Conservation (phyloP, 2,797 vertebrate genomes). For the Hippoglossus hippoglossus region DNA sequence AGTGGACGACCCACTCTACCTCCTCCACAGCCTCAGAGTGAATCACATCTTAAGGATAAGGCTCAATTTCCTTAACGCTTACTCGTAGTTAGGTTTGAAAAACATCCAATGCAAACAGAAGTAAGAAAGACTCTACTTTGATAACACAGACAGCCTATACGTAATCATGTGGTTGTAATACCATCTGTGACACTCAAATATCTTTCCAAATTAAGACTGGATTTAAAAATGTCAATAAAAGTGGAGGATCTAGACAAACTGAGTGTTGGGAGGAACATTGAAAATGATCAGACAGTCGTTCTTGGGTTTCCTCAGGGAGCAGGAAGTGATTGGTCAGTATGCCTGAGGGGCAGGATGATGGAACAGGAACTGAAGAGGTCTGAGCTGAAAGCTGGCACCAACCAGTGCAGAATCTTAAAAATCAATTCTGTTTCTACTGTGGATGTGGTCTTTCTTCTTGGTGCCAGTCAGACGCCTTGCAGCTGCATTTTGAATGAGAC, state of each 20-base stretch:
- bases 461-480: slow-evolving; percentile 1
- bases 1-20: too few relatives aligned
- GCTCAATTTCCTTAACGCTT: background rate
- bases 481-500: slow-evolving; percentile 22
- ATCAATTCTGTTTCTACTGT: background rate
- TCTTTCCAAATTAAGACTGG: background rate
- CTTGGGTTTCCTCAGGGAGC: background rate
- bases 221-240: background rate
- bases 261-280: background rate
- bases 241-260: background rate
- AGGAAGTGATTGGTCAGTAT: background rate
- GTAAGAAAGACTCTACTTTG: background rate
- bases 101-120: background rate
- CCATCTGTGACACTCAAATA: background rate
- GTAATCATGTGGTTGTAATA: background rate
- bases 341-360: background rate
- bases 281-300: background rate
- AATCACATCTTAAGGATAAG: background rate
- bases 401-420: background rate
- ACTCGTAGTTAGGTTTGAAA: background rate
- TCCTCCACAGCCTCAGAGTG: too few relatives aligned
- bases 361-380: background rate
- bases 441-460: background rate
- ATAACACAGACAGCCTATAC: background rate
- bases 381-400: background rate